A percentile compares a stretch with the other conserved stretches of the same genome.
These are phyloP conservation scores for Paracanthobrama guichenoti DNA, from an alignment of 2,113 vertebrate genomes.

Conservation along the genomic window DNA sequence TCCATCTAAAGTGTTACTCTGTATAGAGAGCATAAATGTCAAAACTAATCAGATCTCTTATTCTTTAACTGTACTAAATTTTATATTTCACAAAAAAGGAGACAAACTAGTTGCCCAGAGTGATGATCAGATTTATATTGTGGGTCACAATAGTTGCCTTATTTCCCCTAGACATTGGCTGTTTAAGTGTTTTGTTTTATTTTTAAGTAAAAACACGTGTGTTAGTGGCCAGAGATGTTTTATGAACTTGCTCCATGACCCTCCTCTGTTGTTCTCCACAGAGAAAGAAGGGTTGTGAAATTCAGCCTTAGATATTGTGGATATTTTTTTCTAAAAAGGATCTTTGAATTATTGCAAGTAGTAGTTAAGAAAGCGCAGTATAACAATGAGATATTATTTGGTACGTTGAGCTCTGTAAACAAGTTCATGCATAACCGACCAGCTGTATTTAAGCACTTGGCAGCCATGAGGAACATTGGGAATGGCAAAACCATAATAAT, in stretches of 20 bases:
- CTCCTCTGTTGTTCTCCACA: background rate
- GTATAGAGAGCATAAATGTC: slow-evolving; percentile 10
- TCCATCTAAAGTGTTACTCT: background rate
- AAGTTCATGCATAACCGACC: background rate
- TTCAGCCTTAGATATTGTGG: background rate
- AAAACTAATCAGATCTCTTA: background rate
- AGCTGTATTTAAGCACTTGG: slow-evolving; percentile 1
- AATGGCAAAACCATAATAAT: background rate
- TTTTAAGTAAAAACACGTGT: slow-evolving; percentile 13
- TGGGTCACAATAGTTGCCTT: slow-evolving; percentile 1
- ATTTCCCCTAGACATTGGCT: background rate
- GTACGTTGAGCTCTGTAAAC: background rate
- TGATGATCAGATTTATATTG: slow-evolving; percentile 5
- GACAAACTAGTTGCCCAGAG: background rate
- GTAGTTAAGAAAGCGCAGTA: background rate
- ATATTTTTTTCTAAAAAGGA: background rate
- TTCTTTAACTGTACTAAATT: background rate
- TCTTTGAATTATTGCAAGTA: background rate
- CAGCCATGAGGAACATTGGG: background rate
- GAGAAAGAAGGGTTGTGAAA: slow-evolving; percentile 1
- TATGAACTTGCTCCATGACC: background rate
- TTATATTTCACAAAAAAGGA: background rate
- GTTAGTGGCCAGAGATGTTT: background rate
- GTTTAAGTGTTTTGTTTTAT: background rate
- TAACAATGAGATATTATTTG: background rate